These are phyloP conservation scores for Pocillopora damicornis DNA, from an alignment of 64 coral and sea anemone genomes.

Conservation along the genomic window DNA sequence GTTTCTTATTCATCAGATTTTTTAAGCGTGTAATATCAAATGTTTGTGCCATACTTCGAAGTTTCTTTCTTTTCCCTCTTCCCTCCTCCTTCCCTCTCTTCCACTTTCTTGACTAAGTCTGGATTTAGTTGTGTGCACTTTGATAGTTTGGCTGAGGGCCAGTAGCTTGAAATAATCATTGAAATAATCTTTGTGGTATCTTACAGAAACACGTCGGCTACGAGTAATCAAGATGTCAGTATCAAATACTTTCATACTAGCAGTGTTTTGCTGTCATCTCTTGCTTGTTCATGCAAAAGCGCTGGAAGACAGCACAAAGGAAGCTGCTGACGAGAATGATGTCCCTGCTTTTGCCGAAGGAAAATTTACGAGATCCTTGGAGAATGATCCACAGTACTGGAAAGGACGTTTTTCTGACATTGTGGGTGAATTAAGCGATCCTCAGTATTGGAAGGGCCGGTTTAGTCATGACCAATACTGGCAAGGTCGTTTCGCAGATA, in stretches of 20 bases:
- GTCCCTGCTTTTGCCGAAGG: background rate
- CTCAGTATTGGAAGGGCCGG: slow-evolving; percentile 57
- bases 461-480: slow-evolving; percentile 33
- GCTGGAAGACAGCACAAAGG: slow-evolving; percentile 6
- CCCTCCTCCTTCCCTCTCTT: too few species aligned
- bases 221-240: background rate
- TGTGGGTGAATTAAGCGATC: slow-evolving; percentile 12
- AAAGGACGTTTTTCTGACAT: slow-evolving; percentile 41
- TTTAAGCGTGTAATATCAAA: too few species aligned
- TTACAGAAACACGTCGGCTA: background rate
- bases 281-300: slow-evolving; percentile 19
- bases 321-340: background rate
- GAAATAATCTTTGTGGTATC: background rate
- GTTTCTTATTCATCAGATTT: too few species aligned
- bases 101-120: too few species aligned
- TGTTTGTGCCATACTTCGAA: too few species aligned
- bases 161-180: background rate
- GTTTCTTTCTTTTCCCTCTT: too few species aligned
- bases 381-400: slow-evolving; percentile 36
- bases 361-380: slow-evolving; percentile 10
- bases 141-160: background rate
- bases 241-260: background rate
- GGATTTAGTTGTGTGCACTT: background rate
- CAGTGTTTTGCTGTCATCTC: slow-evolving; percentile 9
- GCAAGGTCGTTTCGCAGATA: slow-evolving; percentile 42